Base-by-base conservation (phyloP, 2,888 invertebrate genomes). In the Eugnorisma glareosa region DNA sequence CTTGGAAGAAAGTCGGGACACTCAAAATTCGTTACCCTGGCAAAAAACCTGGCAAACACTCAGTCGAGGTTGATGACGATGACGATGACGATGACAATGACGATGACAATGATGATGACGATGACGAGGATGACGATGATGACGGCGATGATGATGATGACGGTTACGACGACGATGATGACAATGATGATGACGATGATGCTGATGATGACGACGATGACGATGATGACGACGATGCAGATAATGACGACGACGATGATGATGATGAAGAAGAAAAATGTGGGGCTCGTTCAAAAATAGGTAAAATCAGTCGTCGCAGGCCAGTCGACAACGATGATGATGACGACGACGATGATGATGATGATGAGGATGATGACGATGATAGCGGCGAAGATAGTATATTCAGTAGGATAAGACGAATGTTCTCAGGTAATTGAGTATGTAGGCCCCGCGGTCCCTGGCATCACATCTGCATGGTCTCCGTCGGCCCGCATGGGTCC, bases 361-460 rank as follows among this genome's bases (percentile, higher is more conserved):
- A 95, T 54, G 77, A 85, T 40, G 83, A 96, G 75, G 96, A 97
- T 67, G 96, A 97, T 57, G 96, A 97, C 54, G 95, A 97, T 54
- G 95, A 97, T 31, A 95, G 96, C 83, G 95, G 91, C 82, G 97
- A 97, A 90, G 93, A 95, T 90, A 93, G 93, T 93, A 94, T 96
- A 93, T 94, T 96, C 93, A 94, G 94, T 95, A 95, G 95, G 94
- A 95, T 97, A 93, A 96, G 94, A 93, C 94, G 94, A 94, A 94
- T 96, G 91, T 96, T 97, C 88, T 95, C 97, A 97, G 97, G 97
- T 97, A 97, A 91, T 88, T 89, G 79, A 94, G 91, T 94, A 94
- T 90, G 90, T 94, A 94, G 92, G 92, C 92, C 93, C 94, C 92
- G 91, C 79, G 91, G 93, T 92, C 93, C 90, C 92, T 85, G 79